Evolutionary conservation across 2,888 invertebrate species (phyloP).

Genomic region (Adela reaumurella): DNA sequence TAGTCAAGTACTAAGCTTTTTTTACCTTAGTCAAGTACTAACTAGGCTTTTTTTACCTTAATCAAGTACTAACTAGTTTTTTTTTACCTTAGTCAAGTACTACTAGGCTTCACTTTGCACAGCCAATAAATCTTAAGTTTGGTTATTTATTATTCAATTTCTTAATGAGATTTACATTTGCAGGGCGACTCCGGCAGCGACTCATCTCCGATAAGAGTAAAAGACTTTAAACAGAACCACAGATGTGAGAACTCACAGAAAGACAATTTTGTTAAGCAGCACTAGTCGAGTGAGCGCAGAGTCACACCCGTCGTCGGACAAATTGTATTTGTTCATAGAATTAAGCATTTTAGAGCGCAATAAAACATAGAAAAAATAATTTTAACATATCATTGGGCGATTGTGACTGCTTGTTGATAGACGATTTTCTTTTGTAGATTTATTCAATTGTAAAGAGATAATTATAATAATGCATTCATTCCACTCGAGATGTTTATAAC

Average conservation of each 20-base stretch:
- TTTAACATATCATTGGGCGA: constrained; percentile 59
- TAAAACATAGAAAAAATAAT: constrained; percentile 40
- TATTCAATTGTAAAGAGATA: constrained; percentile 43
- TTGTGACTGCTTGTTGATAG: constrained; percentile 54
- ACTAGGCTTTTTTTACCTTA: too few relatives aligned
- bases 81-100: too few relatives aligned
- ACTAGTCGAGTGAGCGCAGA: not conserved
- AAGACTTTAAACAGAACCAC: constrained; percentile 50
- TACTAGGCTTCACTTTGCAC: too few relatives aligned
- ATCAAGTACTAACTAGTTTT: too few relatives aligned
- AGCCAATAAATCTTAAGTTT: too few relatives aligned
- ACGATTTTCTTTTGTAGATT: constrained; percentile 46
- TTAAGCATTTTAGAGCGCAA: constrained; percentile 31
- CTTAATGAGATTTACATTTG: constrained; percentile 9
- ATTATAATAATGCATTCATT: constrained; percentile 51
- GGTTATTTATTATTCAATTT: too few relatives aligned
- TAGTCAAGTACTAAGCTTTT: too few relatives aligned
- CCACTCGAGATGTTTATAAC: constrained; percentile 55
- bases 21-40: too few relatives aligned
- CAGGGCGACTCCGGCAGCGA: constrained; percentile 66
- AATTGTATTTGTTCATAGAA: not conserved
- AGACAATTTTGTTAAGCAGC: constrained; percentile 30
- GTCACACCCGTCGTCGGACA: not conserved
- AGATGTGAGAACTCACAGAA: constrained; percentile 33
- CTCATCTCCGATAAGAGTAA: constrained; percentile 58